These are phyloP conservation scores for Hippocampus comes DNA, from an alignment of 2,113 vertebrate species.

Conservation along the genomic window DNA sequence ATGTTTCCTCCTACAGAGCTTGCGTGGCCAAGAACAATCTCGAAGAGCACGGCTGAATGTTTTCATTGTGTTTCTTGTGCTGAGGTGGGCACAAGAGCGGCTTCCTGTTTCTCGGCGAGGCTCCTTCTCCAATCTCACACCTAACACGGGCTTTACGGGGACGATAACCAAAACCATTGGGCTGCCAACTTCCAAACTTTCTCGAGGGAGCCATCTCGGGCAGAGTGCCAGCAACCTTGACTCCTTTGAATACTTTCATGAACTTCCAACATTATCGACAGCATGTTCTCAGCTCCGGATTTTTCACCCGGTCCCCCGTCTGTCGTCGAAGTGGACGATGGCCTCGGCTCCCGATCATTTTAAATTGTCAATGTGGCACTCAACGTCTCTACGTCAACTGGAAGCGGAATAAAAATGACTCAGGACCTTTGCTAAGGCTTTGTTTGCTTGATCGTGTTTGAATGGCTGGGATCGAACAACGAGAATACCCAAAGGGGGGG, in stretches of 20 bases:
- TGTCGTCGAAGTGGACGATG: background rate
- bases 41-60: constrained; percentile 70
- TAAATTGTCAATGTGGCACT: too few species aligned
- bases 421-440: too few species aligned
- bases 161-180: constrained; percentile 26
- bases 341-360: background rate
- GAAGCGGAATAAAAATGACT: too few species aligned
- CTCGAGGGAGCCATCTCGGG: background rate
- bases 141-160: constrained; percentile 34
- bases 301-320: background rate
- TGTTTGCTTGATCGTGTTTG: too few species aligned
- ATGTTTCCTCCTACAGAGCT: constrained; percentile 66
- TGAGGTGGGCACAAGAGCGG: constrained; percentile 64
- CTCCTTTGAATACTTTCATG: background rate
- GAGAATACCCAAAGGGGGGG: too few species aligned
- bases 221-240: background rate
- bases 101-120: constrained; percentile 56
- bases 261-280: background rate
- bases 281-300: background rate
- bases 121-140: constrained; percentile 42
- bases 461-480: too few species aligned
- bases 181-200: constrained; percentile 7
- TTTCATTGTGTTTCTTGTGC: constrained; percentile 75
- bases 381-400: too few species aligned
- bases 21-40: constrained; percentile 74